A percentile compares a stretch with the other conserved stretches of the same genome.
phyloP scores from a whole-genome alignment of 1,140 invertebrate species.

The Drosophila arawakana region DNA sequence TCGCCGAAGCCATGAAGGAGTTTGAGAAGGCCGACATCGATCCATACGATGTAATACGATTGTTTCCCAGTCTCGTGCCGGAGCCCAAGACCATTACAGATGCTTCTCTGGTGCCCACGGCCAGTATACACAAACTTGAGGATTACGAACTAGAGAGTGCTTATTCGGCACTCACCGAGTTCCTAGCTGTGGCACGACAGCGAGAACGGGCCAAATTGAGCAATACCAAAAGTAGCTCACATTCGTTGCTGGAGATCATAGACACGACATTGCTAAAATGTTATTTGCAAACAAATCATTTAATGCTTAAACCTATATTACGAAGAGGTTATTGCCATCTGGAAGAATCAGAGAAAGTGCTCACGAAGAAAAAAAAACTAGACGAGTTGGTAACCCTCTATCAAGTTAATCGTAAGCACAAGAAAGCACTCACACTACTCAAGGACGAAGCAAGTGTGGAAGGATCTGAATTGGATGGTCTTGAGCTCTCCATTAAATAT shows the following conservation, averaged over 20 bases:
- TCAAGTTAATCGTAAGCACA: conserved; percentile 96
- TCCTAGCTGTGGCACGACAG: conserved; percentile 91
- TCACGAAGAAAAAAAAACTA: conserved; percentile 94
- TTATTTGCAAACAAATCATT: conserved; percentile 98
- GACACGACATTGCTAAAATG: conserved; percentile 98
- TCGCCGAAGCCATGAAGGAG: conserved; percentile 95
- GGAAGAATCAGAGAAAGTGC: conserved; percentile 95
- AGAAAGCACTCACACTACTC: conserved; percentile 95
- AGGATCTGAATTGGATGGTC: conserved; percentile 92
- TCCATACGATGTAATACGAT: conserved; percentile 96
- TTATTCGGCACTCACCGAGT: conserved; percentile 94
- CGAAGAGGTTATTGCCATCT: conserved; percentile 98
- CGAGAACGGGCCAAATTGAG: conserved; percentile 83
- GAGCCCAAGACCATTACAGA: conserved; percentile 84
- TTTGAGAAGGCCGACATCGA: conserved; percentile 95
- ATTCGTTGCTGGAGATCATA: conserved; percentile 94
- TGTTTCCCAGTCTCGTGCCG: conserved; percentile 95
- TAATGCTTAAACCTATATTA: conserved; percentile 94
- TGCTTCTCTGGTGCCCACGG: conserved; percentile 85
- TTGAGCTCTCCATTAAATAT: conserved; percentile 94
- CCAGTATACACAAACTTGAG: conserved; percentile 87
- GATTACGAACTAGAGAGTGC: conserved; percentile 95
- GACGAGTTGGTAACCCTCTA: conserved; percentile 98
- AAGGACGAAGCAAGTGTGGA: conserved; percentile 89
- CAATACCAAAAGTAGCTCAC: conserved; percentile 72